Evolutionary conservation across 2,888 invertebrate species (phyloP), one percentile per base, ranked within the genome.

Genomic region (Miltochrista miniata): DNA sequence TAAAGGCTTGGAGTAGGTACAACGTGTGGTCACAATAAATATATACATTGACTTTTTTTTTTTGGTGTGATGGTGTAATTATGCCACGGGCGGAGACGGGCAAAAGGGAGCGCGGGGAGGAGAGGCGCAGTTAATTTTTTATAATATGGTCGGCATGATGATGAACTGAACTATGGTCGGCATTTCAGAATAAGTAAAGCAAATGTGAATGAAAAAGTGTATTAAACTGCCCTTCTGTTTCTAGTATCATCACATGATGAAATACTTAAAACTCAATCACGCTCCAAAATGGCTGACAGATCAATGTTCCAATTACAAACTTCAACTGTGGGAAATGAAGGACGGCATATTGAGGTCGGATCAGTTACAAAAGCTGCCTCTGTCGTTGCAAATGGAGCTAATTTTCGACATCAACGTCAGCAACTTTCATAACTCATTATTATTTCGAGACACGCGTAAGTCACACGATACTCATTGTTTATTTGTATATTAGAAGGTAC

Each of bases 361-460:
- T 1, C 79, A 85, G 46, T 68, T 90, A 12, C 61, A 81, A 18
- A 77, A 81, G 49, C 67, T 91, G 12, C 91, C 91, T 0, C 57
- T 79, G 1, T 75, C 90, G 0, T 57, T 92, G 48, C 87, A 85
- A 57, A 90, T 86, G 87, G 91, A 92, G 60, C 78, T 91, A 12
- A 87, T 90, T 34, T 92, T 90, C 48, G 91, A 92, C 56, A 87
- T 90, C 34, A 91, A 90, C 48, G 84, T 91, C 11, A 81, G 78
- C 14, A 79, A 83, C 54, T 88, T 90, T 50, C 89, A 90, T 64
- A 81, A 81, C 44, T 83, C 90, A 0, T 48, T 89, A 46, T 60
- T 91, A 11, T 87, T 91, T 66, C 74, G 79, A 56, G 76, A 88
- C 18, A 76, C 82, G 15, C 76, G 88, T 88, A 54, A 72, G 56